Base-by-base conservation (phyloP, 2,888 invertebrate genomes). In the Drosophila nr. perissopoda region DNA sequence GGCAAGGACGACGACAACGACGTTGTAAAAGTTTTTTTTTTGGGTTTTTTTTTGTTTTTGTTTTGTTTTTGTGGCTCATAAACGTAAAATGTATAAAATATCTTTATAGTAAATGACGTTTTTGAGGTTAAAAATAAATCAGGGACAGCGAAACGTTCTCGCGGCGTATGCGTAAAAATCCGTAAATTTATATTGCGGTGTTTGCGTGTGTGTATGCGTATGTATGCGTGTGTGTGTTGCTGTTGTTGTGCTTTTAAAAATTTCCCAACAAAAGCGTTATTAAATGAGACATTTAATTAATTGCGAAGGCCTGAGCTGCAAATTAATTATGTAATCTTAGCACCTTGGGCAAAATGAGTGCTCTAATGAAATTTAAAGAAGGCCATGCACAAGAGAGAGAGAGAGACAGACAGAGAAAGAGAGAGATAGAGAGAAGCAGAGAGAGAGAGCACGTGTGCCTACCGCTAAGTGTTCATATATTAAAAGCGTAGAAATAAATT, bases 231-330 rank as follows among this genome's bases (percentile, higher is more conserved):
- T 27, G 56, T 58, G 48, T 76, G 48, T 53, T 64, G 48, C 34
- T 61, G 16, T 61, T 71, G 66, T 64, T 65, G 76, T 73, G 69
- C 75, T 79, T 90, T 82, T 82, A 82, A 90, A 90, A 81, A 81
- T 80, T 83, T 80, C 76, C 69, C 78, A 88, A 81, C 89, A 87
- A 91, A 90, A 90, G 87, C 89, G 87, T 90, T 89, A 90, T 82
- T 90, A 91, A 89, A 91, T 86, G 88, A 79, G 82, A 83, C 90
- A 88, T 84, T 89, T 89, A 89, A 89, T 91, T 90, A 91, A 91
- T 89, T 89, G 84, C 86, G 65, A 64, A 69, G 78, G 69, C 75
- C 58, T 70, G 80, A 67, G 74, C 77, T 83, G 84, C 73, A 89
- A 87, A 83, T 87, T 83, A 89, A 90, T 90, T 89, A 89, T 83